Conservation (phyloP, 1,140 invertebrate genomes). For the Drosophila parabipectinata region DNA sequence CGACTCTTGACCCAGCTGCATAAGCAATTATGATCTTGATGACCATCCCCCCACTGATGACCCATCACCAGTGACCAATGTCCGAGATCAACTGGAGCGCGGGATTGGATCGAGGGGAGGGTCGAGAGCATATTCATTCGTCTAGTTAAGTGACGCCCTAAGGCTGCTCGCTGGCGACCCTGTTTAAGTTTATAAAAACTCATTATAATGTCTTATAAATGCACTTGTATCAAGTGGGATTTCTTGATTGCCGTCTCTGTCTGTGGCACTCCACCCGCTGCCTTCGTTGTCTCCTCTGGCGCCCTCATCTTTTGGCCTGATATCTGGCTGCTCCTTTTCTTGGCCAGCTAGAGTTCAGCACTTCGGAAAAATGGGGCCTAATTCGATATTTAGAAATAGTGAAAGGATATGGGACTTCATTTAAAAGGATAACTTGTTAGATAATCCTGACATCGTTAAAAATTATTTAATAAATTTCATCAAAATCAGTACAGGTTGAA, state of each 20-base stretch:
- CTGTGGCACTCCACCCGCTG: slow-evolving; percentile 13
- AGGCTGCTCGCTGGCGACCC: slow-evolving; percentile 62
- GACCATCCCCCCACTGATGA: slow-evolving; percentile 9
- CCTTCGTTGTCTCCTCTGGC: background rate
- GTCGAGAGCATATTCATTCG: slow-evolving; percentile 41
- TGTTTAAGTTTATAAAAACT: slow-evolving; percentile 83
- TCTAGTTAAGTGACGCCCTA: slow-evolving; percentile 78
- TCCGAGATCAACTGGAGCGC: slow-evolving; percentile 61
- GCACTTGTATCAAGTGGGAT: slow-evolving; percentile 82
- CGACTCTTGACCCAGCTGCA: slow-evolving; percentile 68
- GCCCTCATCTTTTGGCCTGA: slow-evolving; percentile 26
- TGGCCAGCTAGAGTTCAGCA: slow-evolving; percentile 15
- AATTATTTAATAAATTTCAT: background rate
- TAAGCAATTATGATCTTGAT: slow-evolving; percentile 69
- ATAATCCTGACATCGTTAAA: background rate
- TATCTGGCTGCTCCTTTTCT: slow-evolving; percentile 48
- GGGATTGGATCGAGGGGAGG: slow-evolving; percentile 3
- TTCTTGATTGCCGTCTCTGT: slow-evolving; percentile 68
- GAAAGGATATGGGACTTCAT: background rate
- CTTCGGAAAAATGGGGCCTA: background rate
- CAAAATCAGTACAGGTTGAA: background rate
- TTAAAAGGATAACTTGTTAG: too few relatives aligned
- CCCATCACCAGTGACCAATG: slow-evolving; percentile 61
- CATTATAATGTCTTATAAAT: slow-evolving; percentile 83
- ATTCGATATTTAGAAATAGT: background rate